phyloP scores from a whole-genome alignment of 2,888 invertebrate genomes.

The Oscheius sp. region DNA sequence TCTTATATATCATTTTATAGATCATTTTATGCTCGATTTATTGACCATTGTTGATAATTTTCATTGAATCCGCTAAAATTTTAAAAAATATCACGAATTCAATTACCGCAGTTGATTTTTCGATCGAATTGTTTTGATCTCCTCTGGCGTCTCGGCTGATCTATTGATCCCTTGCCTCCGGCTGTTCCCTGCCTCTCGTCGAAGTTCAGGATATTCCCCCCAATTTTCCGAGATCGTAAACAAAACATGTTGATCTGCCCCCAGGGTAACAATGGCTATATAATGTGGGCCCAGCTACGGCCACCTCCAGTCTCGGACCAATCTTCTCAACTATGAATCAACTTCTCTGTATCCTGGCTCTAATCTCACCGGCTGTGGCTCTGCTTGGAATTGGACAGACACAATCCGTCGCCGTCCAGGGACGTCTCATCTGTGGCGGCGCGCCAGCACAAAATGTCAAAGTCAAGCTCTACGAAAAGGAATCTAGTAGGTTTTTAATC shows the following conservation, averaged over 20 bases:
- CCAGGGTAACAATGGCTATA: too few species aligned
- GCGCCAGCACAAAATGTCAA: conserved; percentile 47
- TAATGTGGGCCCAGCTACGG: background rate
- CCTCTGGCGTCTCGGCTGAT: too few species aligned
- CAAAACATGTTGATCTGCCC: background rate
- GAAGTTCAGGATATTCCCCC: background rate
- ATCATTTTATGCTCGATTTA: too few species aligned
- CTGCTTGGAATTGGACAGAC: conserved; percentile 54
- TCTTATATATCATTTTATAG: too few species aligned
- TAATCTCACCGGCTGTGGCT: conserved; percentile 29
- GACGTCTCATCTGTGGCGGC: conserved; percentile 56
- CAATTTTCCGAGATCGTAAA: background rate
- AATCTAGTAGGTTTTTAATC: conserved; percentile 45
- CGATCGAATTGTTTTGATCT: too few species aligned
- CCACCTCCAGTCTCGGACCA: background rate
- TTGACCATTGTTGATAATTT: too few species aligned
- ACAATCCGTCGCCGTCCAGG: conserved; percentile 55
- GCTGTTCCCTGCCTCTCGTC: background rate
- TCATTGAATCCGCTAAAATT: too few species aligned
- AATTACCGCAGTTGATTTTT: too few species aligned
- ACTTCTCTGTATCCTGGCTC: background rate
- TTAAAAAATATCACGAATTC: too few species aligned
- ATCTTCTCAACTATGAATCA: too few species aligned
- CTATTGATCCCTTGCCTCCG: too few species aligned
- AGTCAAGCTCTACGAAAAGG: conserved; percentile 59